These are phyloP conservation scores for Euzophera pinguis DNA, from an alignment of 2,888 invertebrate genomes.

Conservation along the genomic window DNA sequence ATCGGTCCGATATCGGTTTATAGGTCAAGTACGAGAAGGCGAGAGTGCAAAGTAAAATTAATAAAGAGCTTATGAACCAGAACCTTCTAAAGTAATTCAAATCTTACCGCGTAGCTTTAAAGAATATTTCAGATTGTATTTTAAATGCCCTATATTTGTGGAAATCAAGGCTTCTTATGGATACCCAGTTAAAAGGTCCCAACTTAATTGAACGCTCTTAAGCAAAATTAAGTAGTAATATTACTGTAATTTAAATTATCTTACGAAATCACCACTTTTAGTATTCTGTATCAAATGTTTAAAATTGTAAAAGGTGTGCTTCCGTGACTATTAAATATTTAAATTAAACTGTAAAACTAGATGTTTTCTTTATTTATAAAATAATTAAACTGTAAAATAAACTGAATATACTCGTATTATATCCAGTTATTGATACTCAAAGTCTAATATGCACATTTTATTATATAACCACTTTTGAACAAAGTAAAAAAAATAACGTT, in stretches of 20 bases:
- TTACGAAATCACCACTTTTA: neutral
- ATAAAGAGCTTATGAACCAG: neutral
- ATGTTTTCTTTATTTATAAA: no score
- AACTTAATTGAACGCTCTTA: conserved; percentile 47
- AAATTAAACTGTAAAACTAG: no score
- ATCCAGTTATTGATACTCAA: no score
- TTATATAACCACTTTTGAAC: no score
- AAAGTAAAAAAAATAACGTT: no score
- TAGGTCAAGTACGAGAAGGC: conserved; percentile 48
- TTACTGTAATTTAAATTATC: neutral
- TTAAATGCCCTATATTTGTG: conserved; percentile 6
- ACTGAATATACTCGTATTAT: no score
- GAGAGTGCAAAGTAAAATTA: neutral
- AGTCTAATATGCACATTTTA: no score
- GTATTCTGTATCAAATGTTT: neutral
- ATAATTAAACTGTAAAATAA: no score
- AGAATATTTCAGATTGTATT: neutral
- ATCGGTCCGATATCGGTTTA: conserved; percentile 37
- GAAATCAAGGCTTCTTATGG: conserved; percentile 25
- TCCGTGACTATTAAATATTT: no score
- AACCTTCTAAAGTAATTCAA: neutral
- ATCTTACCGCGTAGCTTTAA: neutral
- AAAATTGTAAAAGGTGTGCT: no score
- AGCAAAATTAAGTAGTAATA: conserved; percentile 32
- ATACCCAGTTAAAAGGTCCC: conserved; percentile 39